Evolutionary conservation across 2,113 vertebrate genomes (phyloP).

Genomic region (Lepidothrix coronata): DNA sequence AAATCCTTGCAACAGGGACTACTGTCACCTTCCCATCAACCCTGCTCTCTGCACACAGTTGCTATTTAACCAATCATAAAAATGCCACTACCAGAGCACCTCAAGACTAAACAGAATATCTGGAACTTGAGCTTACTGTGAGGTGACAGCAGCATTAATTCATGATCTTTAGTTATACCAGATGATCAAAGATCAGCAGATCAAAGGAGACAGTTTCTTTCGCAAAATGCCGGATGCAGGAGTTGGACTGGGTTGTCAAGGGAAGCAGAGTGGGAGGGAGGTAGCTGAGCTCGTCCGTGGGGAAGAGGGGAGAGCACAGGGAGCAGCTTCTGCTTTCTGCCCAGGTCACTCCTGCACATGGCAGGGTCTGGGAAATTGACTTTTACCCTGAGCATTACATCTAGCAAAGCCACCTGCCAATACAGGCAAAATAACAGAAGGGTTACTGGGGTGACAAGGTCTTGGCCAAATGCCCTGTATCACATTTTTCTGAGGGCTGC

Average conservation of each 20-base stretch:
- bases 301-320: not conserved
- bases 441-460: rapidly evolving
- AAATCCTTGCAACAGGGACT: not conserved
- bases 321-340: not conserved
- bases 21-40: not conserved
- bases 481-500: not conserved
- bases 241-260: not conserved
- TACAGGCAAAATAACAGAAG: not conserved
- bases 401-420: not conserved
- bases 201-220: not conserved
- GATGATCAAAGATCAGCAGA: conserved; percentile 24
- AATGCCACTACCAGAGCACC: not conserved
- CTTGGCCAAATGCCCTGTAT: not conserved
- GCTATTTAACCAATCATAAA: not conserved
- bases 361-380: not conserved
- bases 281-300: rapidly evolving
- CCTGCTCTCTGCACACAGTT: not conserved
- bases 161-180: not conserved
- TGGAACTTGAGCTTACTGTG: not conserved
- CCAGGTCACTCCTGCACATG: rapidly evolving
- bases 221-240: rapidly evolving
- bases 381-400: not conserved
- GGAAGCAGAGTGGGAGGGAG: rapidly evolving
- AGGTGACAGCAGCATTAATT: not conserved
- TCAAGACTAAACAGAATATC: not conserved